Base-by-base conservation (phyloP, 2,888 invertebrate genomes). In the Harpalus rubripes region DNA sequence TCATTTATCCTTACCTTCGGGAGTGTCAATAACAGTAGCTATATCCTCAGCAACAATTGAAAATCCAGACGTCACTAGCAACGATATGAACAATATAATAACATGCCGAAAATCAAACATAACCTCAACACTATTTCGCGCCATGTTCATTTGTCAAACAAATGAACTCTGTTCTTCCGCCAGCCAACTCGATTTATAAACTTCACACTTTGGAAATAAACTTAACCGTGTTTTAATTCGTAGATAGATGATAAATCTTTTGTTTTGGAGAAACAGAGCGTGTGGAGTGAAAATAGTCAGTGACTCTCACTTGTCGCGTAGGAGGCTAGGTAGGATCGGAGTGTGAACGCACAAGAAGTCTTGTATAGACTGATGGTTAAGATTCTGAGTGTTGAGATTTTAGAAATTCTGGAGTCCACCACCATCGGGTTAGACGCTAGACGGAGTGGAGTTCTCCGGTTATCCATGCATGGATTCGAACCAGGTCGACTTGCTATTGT, bases 241-340 rank as follows among this genome's bases (percentile, higher is more conserved):
- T 26, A 76, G 61, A 83, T 59, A 63, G 26, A 8, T 41, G 72
- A 44, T 41, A 80, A 80, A 61, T 80, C 80, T 32, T 78, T 84
- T 84, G 84, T 84, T 84, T 18, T 78, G 10, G 52, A 56, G 61
- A 84, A 84, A 76, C 84, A 84, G 84, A 84, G 78, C 84, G 76
- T 78, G 72, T 59, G 39, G 12, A 52, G 84, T 84, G 84, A 84
- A 84, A 84, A 76, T 16, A n/a, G 59, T 83, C 15, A 32, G n/a
- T 22, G 78, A 84, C 84, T 84, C 84, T 84, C 84, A 78, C 84
- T 84, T 83, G 74, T 83, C 59, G 41, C 56, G 1, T 26, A 16
- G 76, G 12, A 26, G 61, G 61, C 16, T 58, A 39, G 32, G 16
- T 58, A 39, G 32, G 80, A 61, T 12, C 32, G 56, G 58, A 74